Conservation (phyloP, 2,888 invertebrate species). For the Corythucha ciliata region DNA sequence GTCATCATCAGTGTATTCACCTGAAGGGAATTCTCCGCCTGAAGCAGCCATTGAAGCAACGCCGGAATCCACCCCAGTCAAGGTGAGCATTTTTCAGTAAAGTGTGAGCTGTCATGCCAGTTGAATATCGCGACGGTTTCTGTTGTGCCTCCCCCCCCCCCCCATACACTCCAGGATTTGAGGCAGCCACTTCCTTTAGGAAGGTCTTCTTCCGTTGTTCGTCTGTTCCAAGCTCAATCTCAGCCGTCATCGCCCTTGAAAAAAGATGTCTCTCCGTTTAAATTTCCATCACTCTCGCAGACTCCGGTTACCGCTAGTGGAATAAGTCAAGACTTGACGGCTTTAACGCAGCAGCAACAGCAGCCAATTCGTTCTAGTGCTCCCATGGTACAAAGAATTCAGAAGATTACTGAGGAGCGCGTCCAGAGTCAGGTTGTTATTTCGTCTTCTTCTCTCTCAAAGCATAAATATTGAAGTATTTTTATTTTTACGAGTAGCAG, state of each 20-base stretch:
- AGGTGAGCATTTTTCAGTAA: slow-evolving; percentile 43
- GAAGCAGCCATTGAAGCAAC: slow-evolving; percentile 84
- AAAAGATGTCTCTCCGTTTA: slow-evolving; percentile 51
- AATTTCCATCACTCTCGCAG: slow-evolving; percentile 39
- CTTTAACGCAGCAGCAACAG: slow-evolving; percentile 30
- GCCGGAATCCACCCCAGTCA: slow-evolving; percentile 77
- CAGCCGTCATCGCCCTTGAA: slow-evolving; percentile 63
- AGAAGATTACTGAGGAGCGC: too few species aligned
- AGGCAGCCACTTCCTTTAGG: slow-evolving; percentile 17
- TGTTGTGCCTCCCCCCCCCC: background rate
- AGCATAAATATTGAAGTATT: too few species aligned
- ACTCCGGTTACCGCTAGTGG: slow-evolving; percentile 15
- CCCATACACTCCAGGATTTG: slow-evolving; percentile 21
- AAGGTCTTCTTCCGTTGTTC: slow-evolving; percentile 42
- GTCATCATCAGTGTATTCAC: slow-evolving; percentile 35
- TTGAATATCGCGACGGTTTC: too few species aligned
- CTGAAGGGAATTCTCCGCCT: slow-evolving; percentile 61
- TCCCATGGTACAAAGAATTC: too few species aligned
- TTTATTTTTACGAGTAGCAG: too few species aligned
- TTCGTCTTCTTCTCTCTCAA: too few species aligned
- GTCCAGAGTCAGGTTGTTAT: too few species aligned
- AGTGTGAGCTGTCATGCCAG: too few species aligned
- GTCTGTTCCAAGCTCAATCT: slow-evolving; percentile 51
- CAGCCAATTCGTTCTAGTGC: too few species aligned
- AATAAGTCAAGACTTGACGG: slow-evolving; percentile 15